phyloP scores from a whole-genome alignment of 2,113 vertebrate species.

The Colius striatus region DNA sequence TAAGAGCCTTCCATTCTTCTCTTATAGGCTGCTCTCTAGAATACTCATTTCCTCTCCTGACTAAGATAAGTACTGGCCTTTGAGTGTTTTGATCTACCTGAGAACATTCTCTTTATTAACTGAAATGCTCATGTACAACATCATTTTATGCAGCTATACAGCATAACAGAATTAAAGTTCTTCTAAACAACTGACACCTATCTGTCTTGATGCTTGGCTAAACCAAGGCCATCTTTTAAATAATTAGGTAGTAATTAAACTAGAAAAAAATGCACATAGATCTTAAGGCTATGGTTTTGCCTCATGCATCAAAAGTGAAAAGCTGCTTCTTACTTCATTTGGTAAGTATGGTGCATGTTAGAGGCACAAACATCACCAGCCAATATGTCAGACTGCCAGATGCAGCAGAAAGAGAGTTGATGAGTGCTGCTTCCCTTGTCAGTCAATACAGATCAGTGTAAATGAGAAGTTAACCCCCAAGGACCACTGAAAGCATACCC shows the following conservation, averaged over 20 bases:
- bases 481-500: slow-evolving; percentile 68
- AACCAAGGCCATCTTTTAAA: not conserved
- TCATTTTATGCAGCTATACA: not conserved
- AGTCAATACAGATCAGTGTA: not conserved
- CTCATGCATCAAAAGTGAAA: not conserved
- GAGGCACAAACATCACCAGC: not conserved
- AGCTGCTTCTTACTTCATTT: not conserved
- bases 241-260: not conserved
- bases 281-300: not conserved
- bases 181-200: not conserved
- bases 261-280: not conserved
- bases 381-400: not conserved
- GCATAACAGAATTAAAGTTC: not conserved
- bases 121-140: not conserved
- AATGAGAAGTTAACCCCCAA: not conserved
- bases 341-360: not conserved
- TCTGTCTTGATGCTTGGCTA: not conserved
- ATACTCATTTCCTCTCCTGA: not conserved
- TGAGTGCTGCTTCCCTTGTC: not conserved
- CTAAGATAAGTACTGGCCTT: not conserved
- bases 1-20: not conserved
- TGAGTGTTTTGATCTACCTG: not conserved
- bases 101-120: not conserved
- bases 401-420: not conserved
- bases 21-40: not conserved